These are phyloP conservation scores for Hanleya hanleyi DNA, from an alignment of 2,888 invertebrate species.

Conservation along the genomic window DNA sequence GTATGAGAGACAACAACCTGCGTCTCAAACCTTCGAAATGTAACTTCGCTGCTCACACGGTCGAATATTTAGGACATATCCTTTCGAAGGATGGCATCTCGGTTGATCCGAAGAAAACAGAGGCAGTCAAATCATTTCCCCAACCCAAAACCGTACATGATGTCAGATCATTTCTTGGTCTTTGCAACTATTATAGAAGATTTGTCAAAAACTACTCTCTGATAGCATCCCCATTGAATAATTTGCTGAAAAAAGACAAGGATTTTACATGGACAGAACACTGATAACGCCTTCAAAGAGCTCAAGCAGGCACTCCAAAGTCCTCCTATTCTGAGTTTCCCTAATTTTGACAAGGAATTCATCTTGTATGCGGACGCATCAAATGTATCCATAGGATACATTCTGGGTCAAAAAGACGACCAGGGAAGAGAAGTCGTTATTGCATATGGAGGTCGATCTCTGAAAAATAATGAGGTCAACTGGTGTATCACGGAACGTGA, in stretches of 20 bases:
- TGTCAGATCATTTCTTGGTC: not conserved
- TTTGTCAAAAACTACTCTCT: conserved; percentile 56
- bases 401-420: conserved; percentile 23
- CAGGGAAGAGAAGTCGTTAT: conserved; percentile 11
- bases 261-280: conserved; percentile 47
- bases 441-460: conserved; percentile 19
- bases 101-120: not conserved
- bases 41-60: no score
- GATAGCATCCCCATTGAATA: conserved; percentile 52
- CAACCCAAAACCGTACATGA: not conserved
- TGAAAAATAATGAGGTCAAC: conserved; percentile 12
- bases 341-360: conserved; percentile 12
- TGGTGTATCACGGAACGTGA: conserved; percentile 18
- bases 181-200: conserved; percentile 60
- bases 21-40: conserved; percentile 13
- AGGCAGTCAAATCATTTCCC: not conserved
- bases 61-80: conserved; percentile 7
- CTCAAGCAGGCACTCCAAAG: conserved; percentile 40
- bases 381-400: conserved; percentile 14
- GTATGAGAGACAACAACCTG: not conserved
- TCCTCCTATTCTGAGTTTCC: conserved; percentile 20
- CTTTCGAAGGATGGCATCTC: not conserved
- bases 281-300: conserved; percentile 46
- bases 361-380: conserved; percentile 25
- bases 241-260: conserved; percentile 46